Percentiles rank a stretch among this genome's conserved stretches.
These are phyloP conservation scores for Iselma pallidipennis DNA, from an alignment of 2,888 invertebrate species.

Conservation along the genomic window DNA sequence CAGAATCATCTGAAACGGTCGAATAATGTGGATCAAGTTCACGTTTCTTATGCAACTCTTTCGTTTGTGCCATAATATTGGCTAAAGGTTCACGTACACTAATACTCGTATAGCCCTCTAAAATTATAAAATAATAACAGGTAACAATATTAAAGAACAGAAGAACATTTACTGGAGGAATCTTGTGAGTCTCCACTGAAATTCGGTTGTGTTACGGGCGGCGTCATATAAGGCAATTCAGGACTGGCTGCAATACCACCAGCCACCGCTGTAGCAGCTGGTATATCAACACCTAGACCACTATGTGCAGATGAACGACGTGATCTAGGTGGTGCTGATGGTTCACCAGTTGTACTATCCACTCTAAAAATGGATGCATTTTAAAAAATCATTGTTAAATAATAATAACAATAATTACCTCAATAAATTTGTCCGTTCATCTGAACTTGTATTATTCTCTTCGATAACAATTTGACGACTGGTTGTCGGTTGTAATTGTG, in stretches of 20 bases:
- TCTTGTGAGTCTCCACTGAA: conserved; percentile 93
- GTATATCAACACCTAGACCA: conserved; percentile 65
- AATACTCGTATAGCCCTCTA: conserved; percentile 91
- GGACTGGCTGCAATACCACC: conserved; percentile 85
- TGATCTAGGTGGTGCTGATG: conserved; percentile 59
- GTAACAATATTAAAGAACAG: background rate
- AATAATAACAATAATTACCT: conserved; percentile 31
- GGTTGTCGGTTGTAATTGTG: conserved; percentile 66
- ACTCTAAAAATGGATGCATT: background rate
- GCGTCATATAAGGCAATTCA: conserved; percentile 88
- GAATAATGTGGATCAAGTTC: conserved; percentile 75
- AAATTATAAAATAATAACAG: conserved; percentile 36
- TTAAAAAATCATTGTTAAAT: background rate
- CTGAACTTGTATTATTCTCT: conserved; percentile 28
- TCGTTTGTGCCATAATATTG: conserved; percentile 71
- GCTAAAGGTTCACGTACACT: conserved; percentile 88
- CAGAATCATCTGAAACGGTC: conserved; percentile 90
- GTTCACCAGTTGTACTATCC: conserved; percentile 38
- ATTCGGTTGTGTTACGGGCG: conserved; percentile 66
- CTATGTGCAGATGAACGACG: conserved; percentile 59
- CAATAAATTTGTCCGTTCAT: conserved; percentile 41
- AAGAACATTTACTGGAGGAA: conserved; percentile 70
- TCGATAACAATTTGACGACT: conserved; percentile 34
- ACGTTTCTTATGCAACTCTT: conserved; percentile 53
- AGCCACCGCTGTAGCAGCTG: conserved; percentile 85